Conservation (phyloP, 35 echinoderm and acorn worm genomes). For the Nesometra sesokonis region DNA sequence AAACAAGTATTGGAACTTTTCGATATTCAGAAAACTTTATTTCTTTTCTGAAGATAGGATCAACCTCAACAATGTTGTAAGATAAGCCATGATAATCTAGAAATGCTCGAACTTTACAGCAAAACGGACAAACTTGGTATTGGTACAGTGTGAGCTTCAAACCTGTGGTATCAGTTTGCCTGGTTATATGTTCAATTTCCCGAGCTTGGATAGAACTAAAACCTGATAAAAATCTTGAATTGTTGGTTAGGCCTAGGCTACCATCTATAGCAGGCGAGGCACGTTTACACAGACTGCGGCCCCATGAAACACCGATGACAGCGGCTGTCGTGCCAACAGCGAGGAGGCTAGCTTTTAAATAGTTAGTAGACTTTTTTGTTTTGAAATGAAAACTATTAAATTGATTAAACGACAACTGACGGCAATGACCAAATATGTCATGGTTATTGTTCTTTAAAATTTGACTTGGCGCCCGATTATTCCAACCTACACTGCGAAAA, state of each 20-base stretch:
- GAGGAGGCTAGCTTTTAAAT: neutral
- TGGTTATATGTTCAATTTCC: neutral
- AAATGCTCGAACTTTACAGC: constrained; percentile 89
- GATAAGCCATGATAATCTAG: constrained; percentile 83
- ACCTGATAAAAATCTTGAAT: neutral
- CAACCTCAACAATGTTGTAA: constrained; percentile 78
- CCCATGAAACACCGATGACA: neutral
- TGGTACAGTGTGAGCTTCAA: constrained; percentile 85
- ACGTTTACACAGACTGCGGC: neutral
- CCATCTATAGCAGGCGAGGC: neutral
- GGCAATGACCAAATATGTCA: neutral
- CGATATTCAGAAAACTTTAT: constrained; percentile 85
- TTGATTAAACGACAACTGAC: neutral
- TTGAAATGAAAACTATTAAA: neutral
- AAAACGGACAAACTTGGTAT: constrained; percentile 96
- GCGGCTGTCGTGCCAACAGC: neutral
- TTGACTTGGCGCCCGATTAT: neutral
- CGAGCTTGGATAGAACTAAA: neutral
- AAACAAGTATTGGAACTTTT: constrained; percentile 84
- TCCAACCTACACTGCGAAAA: neutral
- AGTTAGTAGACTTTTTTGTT: neutral
- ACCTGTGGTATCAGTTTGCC: constrained; percentile 33
- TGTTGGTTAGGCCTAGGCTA: neutral
- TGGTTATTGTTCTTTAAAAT: neutral
- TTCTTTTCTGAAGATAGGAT: constrained; percentile 71